A percentile compares a stretch with the other conserved stretches of the same genome.
phyloP scores from a whole-genome alignment of 2,888 invertebrate genomes.

The Agapostemon virescens region DNA sequence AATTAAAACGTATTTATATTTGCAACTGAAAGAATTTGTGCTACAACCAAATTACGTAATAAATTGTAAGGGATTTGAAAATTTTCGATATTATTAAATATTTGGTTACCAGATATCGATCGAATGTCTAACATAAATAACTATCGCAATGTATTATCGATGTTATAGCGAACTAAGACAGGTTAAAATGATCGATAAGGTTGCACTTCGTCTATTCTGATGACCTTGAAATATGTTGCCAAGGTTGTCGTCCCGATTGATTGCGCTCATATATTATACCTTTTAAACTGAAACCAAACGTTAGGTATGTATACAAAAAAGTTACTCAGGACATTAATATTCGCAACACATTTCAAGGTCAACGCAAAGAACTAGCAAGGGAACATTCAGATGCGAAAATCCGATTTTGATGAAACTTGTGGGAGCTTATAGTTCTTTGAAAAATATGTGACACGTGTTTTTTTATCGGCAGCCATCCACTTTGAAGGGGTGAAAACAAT shows the following conservation, averaged over 20 bases:
- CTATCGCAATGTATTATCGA: neutral
- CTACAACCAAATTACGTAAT: neutral
- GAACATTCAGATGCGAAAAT: no score
- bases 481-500: no score
- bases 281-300: neutral
- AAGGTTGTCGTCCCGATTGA: neutral
- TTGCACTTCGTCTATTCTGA: neutral
- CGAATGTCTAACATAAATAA: neutral
- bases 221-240: neutral
- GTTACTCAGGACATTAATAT: neutral
- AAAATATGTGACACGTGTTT: no score
- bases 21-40: neutral
- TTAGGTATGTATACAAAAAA: neutral
- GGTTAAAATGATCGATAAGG: neutral
- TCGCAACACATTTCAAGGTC: neutral
- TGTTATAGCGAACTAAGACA: neutral
- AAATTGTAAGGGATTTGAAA: neutral
- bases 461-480: no score
- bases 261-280: neutral
- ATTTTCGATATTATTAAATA: no score
- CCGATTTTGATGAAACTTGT: no score
- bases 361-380: neutral
- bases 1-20: neutral
- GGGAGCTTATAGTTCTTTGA: no score
- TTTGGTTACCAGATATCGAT: neutral